Evolutionary conservation across 2,888 invertebrate species (phyloP).

Genomic region (Tetramorium bicarinatum): DNA sequence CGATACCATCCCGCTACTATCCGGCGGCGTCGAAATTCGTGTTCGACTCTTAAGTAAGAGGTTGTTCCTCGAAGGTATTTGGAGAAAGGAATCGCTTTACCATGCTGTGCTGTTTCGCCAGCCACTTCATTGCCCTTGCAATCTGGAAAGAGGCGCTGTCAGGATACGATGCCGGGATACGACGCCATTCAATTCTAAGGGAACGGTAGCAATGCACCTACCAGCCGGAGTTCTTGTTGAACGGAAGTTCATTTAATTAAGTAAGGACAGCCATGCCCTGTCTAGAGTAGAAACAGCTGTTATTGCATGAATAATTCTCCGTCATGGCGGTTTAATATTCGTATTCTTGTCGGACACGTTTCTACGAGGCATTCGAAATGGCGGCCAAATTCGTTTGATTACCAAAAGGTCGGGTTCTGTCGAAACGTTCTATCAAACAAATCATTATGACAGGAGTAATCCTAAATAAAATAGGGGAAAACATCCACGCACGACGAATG

Average conservation of each 20-base stretch:
- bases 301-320: constrained; percentile 45
- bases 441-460: constrained; percentile 17
- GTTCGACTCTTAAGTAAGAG: constrained; percentile 54
- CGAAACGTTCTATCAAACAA: constrained; percentile 16
- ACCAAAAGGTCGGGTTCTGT: not conserved
- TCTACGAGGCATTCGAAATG: not conserved
- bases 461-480: constrained; percentile 5
- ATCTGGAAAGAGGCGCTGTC: constrained; percentile 51
- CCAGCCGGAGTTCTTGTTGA: constrained; percentile 32
- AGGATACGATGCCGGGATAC: constrained; percentile 44
- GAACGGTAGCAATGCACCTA: constrained; percentile 33
- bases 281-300: constrained; percentile 31
- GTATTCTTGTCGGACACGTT: constrained; percentile 17
- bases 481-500: constrained; percentile 4
- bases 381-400: not conserved
- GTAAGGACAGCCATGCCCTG: constrained; percentile 23
- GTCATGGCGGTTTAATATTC: constrained; percentile 33
- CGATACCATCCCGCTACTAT: constrained; percentile 42
- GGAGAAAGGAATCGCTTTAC: constrained; percentile 53
- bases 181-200: constrained; percentile 19
- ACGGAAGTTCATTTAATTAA: constrained; percentile 53
- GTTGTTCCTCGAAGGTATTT: constrained; percentile 55
- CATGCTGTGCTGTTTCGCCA: constrained; percentile 51
- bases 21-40: constrained; percentile 32
- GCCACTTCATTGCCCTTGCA: constrained; percentile 49